Percentiles rank a stretch among this genome's conserved stretches.
These are phyloP conservation scores for Tenualosa ilisha DNA, from an alignment of 2,797 vertebrate genomes.

Conservation along the genomic window DNA sequence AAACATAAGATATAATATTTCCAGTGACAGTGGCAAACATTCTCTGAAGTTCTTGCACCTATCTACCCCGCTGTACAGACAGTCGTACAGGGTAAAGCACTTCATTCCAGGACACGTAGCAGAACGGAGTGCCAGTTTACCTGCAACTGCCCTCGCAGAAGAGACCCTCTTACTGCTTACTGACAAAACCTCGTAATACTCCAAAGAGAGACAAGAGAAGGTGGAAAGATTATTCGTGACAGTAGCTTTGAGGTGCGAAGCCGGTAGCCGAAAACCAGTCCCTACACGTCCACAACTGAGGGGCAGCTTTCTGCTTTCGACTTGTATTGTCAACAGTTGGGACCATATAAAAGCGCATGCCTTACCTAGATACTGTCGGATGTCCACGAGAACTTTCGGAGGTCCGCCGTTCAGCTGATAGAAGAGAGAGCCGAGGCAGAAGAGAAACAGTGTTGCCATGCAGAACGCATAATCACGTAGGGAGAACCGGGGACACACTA, in stretches of 20 bases:
- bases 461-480: slow-evolving; percentile 91
- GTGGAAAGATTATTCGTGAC: neutral
- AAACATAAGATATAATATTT: neutral
- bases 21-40: neutral
- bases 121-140: neutral
- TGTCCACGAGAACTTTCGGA: slow-evolving; percentile 88
- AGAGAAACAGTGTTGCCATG: slow-evolving; percentile 90
- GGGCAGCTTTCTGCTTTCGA: neutral
- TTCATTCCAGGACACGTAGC: neutral
- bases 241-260: neutral
- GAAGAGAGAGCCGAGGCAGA: slow-evolving; percentile 90
- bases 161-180: neutral
- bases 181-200: neutral
- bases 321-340: neutral
- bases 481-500: slow-evolving; percentile 78
- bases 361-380: slow-evolving; percentile 95
- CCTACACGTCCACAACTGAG: slow-evolving; percentile 32
- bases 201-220: neutral
- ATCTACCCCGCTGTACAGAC: neutral
- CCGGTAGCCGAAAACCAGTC: slow-evolving; percentile 33
- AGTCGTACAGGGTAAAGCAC: neutral
- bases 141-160: neutral
- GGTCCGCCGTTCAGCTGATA: slow-evolving; percentile 94
- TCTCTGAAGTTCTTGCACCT: neutral
- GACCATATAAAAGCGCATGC: neutral